phyloP scores from a whole-genome alignment of 2,113 vertebrate species.

The Nasalis larvatus region DNA sequence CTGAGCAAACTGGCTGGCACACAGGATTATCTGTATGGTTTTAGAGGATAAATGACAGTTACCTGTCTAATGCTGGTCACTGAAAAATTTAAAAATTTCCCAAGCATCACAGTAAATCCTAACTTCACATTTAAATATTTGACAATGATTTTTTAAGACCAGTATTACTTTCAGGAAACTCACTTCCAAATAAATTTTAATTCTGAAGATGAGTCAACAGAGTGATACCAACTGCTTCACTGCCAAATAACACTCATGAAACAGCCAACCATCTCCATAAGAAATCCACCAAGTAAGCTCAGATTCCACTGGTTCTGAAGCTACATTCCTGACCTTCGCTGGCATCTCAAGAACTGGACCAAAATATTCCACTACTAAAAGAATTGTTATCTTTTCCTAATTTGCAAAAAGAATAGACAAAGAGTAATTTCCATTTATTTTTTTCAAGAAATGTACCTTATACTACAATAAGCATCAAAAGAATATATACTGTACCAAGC shows the following conservation, averaged over 20 bases:
- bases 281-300: not conserved
- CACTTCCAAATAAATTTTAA: slow-evolving; percentile 15
- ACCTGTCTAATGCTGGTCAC: not conserved
- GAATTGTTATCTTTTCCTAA: not conserved
- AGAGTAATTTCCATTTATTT: not conserved
- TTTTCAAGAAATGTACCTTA: not conserved
- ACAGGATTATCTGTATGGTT: not conserved
- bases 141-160: not conserved
- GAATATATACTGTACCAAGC: not conserved
- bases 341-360: not conserved
- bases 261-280: not conserved
- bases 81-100: slow-evolving; percentile 10
- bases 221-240: not conserved
- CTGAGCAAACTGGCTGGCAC: not conserved
- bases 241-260: not conserved
- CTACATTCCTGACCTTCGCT: not conserved
- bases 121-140: slow-evolving; percentile 25
- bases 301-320: not conserved
- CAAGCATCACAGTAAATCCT: slow-evolving; percentile 14
- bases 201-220: slow-evolving; percentile 8
- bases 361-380: not conserved
- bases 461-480: not conserved
- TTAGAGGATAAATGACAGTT: not conserved
- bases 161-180: slow-evolving; percentile 33
- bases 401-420: not conserved